Conservation (phyloP, 2,888 invertebrate genomes). For the Brachylomia viminalis region DNA sequence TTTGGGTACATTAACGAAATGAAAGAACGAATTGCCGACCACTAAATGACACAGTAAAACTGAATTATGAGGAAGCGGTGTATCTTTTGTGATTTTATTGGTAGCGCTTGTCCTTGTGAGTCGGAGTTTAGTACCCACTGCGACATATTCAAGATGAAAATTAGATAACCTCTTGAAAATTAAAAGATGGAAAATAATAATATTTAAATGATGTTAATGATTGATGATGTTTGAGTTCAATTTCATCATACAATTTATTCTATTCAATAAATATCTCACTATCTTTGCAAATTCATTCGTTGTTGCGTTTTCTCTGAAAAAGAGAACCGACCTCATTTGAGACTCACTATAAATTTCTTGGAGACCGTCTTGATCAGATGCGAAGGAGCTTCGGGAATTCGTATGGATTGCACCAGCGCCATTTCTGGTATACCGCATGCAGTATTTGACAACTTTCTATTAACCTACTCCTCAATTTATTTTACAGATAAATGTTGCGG, state of each 20-base stretch:
- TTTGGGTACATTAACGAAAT: conserved; percentile 56
- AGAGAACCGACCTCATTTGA: background rate
- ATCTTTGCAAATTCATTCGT: background rate
- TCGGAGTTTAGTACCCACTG: background rate
- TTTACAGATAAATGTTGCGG: too few relatives aligned
- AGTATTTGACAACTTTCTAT: too few relatives aligned
- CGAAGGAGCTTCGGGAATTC: conserved; percentile 13
- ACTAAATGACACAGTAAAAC: conserved; percentile 50
- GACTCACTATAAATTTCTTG: conserved; percentile 34
- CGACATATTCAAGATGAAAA: background rate
- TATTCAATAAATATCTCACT: background rate
- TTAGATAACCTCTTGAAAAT: background rate
- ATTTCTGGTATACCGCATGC: background rate
- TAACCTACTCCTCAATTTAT: background rate
- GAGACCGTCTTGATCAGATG: conserved; percentile 2
- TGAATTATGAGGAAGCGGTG: conserved; percentile 41
- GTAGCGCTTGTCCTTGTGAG: conserved; percentile 1
- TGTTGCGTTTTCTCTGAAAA: background rate
- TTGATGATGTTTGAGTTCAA: background rate
- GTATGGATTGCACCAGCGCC: background rate
- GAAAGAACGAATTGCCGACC: conserved; percentile 45
- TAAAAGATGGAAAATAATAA: background rate
- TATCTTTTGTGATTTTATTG: conserved; percentile 37
- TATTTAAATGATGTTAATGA: background rate
- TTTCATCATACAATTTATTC: too few relatives aligned